Evolutionary conservation across 2,113 vertebrate species (phyloP).

Genomic region (Oryzias curvinotus): DNA sequence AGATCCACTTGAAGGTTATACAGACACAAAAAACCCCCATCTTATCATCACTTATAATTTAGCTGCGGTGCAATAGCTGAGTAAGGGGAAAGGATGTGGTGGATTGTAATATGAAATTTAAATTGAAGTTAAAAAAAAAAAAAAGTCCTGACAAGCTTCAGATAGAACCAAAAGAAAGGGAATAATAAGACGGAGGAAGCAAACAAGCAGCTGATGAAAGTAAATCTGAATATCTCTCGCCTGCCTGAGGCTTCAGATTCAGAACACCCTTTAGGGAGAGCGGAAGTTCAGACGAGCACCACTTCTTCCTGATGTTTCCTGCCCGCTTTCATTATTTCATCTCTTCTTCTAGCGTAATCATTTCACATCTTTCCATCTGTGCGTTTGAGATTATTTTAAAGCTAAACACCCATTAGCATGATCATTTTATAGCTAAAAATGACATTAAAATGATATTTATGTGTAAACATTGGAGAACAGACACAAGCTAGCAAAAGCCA

Average conservation of each 20-base stretch:
- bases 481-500: not conserved
- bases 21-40: slow-evolving; percentile 14
- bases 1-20: slow-evolving; percentile 32
- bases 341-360: slow-evolving; percentile 4
- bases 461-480: slow-evolving; percentile 16
- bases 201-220: slow-evolving; percentile 38
- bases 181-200: slow-evolving; percentile 34
- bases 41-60: slow-evolving; percentile 37
- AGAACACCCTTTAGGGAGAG: slow-evolving; percentile 42
- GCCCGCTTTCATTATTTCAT: slow-evolving; percentile 36
- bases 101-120: slow-evolving; percentile 34
- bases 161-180: slow-evolving; percentile 22
- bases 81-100: slow-evolving; percentile 36
- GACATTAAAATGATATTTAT: not conserved
- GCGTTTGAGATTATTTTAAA: slow-evolving; percentile 22
- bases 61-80: slow-evolving; percentile 21
- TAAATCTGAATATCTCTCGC: slow-evolving; percentile 35
- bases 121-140: slow-evolving; percentile 36
- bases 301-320: slow-evolving; percentile 40
- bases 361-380: slow-evolving; percentile 22
- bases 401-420: not conserved
- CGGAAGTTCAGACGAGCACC: slow-evolving; percentile 37
- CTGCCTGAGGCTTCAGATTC: slow-evolving; percentile 30
- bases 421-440: not conserved
- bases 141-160: slow-evolving; percentile 35